Conservation (phyloP, 2,113 vertebrate species). For the Brachyhypopomus occidentalis region DNA sequence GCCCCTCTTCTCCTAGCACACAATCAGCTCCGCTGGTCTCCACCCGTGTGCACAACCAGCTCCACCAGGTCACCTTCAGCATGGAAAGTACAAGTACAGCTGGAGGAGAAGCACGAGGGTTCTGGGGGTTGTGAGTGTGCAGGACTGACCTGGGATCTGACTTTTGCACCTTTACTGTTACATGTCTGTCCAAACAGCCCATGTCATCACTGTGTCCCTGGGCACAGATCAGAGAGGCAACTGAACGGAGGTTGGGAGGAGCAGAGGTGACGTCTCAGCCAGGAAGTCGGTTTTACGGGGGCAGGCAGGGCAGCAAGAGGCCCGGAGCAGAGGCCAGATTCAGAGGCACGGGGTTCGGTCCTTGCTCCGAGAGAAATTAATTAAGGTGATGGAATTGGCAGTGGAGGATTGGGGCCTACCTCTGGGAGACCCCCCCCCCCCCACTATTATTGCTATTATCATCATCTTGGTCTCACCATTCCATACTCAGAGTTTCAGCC, state of each 20-base stretch:
- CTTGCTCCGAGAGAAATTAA: constrained; percentile 75
- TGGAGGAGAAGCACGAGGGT: not conserved
- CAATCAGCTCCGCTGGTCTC: not conserved
- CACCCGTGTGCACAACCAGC: not conserved
- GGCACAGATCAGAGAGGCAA: constrained; percentile 10
- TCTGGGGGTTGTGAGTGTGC: not conserved
- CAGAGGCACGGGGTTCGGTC: constrained; percentile 42
- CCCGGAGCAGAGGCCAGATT: constrained; percentile 7
- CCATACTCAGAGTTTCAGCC: not conserved
- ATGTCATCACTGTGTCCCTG: constrained; percentile 16
- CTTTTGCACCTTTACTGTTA: constrained; percentile 7
- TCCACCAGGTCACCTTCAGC: not conserved
- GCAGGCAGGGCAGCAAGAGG: constrained; percentile 13
- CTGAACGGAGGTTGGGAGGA: constrained; percentile 12
- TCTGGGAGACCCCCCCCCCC: constrained; percentile 60
- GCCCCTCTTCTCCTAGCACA: not conserved
- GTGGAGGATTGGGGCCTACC: constrained; percentile 57
- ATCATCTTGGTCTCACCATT: constrained; percentile 65
- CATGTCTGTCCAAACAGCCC: constrained; percentile 18
- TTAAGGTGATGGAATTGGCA: constrained; percentile 72
- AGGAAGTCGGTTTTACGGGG: constrained; percentile 22
- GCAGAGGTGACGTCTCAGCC: constrained; percentile 30
- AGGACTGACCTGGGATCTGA: not conserved
- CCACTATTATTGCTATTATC: constrained; percentile 73
- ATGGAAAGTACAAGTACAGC: constrained; percentile 15